A percentile compares a stretch with the other conserved stretches of the same genome.
Evolutionary conservation across 2,888 invertebrate species (phyloP).

Genomic region (Drosophila paucipuncta): DNA sequence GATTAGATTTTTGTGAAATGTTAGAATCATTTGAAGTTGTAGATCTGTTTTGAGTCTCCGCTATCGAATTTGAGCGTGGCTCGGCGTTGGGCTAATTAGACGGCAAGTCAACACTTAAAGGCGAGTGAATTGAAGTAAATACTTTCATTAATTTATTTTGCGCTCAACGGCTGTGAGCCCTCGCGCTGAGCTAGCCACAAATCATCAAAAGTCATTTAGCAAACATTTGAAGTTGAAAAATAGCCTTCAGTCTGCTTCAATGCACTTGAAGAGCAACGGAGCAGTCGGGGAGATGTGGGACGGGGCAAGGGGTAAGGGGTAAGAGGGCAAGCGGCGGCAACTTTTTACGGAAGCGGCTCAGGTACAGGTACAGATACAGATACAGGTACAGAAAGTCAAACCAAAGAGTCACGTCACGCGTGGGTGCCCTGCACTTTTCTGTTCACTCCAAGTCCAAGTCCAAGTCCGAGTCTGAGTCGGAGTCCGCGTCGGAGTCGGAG

Average conservation of each 20-base stretch:
- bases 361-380: slow-evolving; percentile 55
- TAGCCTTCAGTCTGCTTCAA: slow-evolving; percentile 82
- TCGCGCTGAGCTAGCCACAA: slow-evolving; percentile 65
- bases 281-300: slow-evolving; percentile 9
- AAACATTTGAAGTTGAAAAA: slow-evolving; percentile 83
- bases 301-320: slow-evolving; percentile 9
- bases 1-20: not conserved
- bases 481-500: slow-evolving; percentile 19
- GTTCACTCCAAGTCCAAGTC: slow-evolving; percentile 35
- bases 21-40: not conserved
- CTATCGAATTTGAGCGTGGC: slow-evolving; percentile 6
- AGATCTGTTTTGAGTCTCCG: not conserved
- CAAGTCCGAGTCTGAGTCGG: slow-evolving; percentile 15
- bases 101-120: slow-evolving; percentile 70
- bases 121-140: slow-evolving; percentile 75
- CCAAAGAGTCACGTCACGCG: slow-evolving; percentile 82
- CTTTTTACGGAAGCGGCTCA: slow-evolving; percentile 78
- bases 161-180: slow-evolving; percentile 53
- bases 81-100: slow-evolving; percentile 70
- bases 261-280: slow-evolving; percentile 74
- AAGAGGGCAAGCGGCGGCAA: slow-evolving; percentile 60
- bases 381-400: slow-evolving; percentile 72
- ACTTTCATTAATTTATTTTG: slow-evolving; percentile 81
- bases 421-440: slow-evolving; percentile 64
- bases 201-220: slow-evolving; percentile 83